These are phyloP conservation scores for Tuta absoluta DNA, from an alignment of 2,888 invertebrate species.

Conservation along the genomic window DNA sequence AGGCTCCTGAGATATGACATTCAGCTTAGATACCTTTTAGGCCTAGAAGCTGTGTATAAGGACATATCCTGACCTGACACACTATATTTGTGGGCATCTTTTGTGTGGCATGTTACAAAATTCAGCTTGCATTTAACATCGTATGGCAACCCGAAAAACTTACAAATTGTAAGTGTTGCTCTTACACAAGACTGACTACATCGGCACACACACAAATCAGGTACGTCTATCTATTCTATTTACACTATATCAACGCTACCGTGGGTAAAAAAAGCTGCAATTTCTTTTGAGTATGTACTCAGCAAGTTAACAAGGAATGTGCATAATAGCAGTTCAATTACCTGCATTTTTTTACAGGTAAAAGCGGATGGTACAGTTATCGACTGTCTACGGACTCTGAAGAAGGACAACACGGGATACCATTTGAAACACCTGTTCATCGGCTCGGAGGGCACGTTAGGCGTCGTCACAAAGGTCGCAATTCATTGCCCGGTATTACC, in stretches of 20 bases:
- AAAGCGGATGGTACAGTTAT: constrained; percentile 92
- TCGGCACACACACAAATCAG: too few species aligned
- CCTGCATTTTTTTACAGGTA: constrained; percentile 84
- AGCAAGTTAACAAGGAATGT: constrained; percentile 19
- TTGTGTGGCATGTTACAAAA: too few species aligned
- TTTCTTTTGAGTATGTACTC: background rate
- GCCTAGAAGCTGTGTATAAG: constrained; percentile 96
- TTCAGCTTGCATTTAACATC: too few species aligned
- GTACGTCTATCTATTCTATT: background rate
- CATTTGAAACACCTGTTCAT: constrained; percentile 98
- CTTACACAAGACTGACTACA: too few species aligned
- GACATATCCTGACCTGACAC: too few species aligned
- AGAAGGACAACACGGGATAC: constrained; percentile 99
- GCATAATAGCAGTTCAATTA: background rate
- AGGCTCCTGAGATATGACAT: constrained; percentile 96
- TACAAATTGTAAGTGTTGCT: too few species aligned
- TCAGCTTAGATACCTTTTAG: constrained; percentile 93
- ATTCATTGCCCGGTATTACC: constrained; percentile 94
- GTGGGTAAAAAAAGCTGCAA: background rate
- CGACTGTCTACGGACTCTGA: constrained; percentile 90
- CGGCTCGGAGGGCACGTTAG: constrained; percentile 98
- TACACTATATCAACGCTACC: too few species aligned
- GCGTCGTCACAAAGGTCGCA: constrained; percentile 95
- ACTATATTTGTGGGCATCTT: too few species aligned
- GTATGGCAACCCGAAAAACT: too few species aligned